Base-by-base conservation (phyloP, 2,888 invertebrate genomes). In the Eristalis intricaria region DNA sequence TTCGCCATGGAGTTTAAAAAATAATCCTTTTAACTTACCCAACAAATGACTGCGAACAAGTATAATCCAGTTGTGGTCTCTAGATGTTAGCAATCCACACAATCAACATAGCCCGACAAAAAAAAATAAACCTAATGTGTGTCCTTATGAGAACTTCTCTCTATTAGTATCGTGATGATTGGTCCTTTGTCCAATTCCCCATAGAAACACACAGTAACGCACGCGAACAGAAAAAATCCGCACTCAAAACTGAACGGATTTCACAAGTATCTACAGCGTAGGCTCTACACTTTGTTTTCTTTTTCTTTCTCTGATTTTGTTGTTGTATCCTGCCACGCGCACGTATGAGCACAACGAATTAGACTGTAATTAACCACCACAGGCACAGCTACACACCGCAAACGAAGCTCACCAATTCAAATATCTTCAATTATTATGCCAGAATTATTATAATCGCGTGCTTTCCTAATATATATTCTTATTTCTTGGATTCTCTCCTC, bases 391-490 rank as follows among this genome's bases (percentile, higher is more conserved):
- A 60, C 35, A 78, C 56, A 79, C 71, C 43, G 65, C 32, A 19
- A 64, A 29, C 68, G 22, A 75, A 32, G 74, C 60, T 74, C 32
- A 65, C 64, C 56, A 61, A 71, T 80, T 70, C 63, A 29, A 50
- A 65, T 84, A 69, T 75, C 64, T 32, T 73, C 65, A 79, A 69
- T 74, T 70, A 79, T 69, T 66, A 68, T 82, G 7, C 69, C 35
- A 79, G 69, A 60, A 60, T 80, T 64, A 76, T 76, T 79, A 32
- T 32, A 32, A 32, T 78, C 77, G 82, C 85, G 77, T 85, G 85
- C 64, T 81, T 35, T 73, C 60, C 73, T 81, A 60, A 71, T 50
- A 77, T 73, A 68, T 73, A 64, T 66, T 23, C 40, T 75, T 80
- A 40, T 69, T 64, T 22, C 19, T 61, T 65, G 40, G 58, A 23